Evolutionary conservation across 2,797 vertebrate species (phyloP).

Genomic region (Amblyraja radiata): DNA sequence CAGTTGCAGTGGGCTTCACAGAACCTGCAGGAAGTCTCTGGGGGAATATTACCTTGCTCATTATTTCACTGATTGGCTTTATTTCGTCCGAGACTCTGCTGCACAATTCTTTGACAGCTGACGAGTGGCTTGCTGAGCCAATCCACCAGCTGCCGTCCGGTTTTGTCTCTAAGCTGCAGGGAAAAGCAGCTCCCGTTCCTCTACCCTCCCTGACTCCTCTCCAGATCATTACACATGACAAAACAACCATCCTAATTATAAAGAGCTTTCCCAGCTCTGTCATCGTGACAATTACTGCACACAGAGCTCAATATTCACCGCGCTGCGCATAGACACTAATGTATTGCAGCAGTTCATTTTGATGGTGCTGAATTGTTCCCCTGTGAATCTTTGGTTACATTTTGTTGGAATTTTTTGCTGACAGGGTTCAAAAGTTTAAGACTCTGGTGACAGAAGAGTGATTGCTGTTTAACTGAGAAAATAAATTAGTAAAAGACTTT

Average conservation of each 20-base stretch:
- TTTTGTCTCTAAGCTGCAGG: constrained; percentile 34
- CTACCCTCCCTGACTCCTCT: constrained; percentile 53
- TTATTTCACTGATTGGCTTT: constrained; percentile 38
- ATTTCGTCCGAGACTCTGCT: constrained; percentile 37
- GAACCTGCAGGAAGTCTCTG: constrained; percentile 37
- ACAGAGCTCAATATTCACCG: constrained; percentile 54
- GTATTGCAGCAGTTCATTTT: constrained; percentile 54
- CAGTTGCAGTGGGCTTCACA: constrained; percentile 36
- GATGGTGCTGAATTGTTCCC: constrained; percentile 54
- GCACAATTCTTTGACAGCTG: constrained; percentile 37
- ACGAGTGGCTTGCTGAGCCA: constrained; percentile 37
- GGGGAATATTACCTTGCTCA: constrained; percentile 38
- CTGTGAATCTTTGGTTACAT: constrained; percentile 44
- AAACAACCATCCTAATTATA: constrained; percentile 59
- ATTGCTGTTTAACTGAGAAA: constrained; percentile 36
- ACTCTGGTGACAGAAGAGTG: constrained; percentile 10
- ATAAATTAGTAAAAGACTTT: constrained; percentile 35
- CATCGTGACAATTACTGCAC: constrained; percentile 57
- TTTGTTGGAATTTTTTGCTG: constrained; percentile 27
- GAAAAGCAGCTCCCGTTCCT: constrained; percentile 50
- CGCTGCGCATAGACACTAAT: constrained; percentile 45
- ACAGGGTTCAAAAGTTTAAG: constrained; percentile 45
- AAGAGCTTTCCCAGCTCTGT: constrained; percentile 56
- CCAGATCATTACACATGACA: constrained; percentile 60
- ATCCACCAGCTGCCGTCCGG: constrained; percentile 35